Percentiles rank a stretch among this genome's conserved stretches.
Conservation (phyloP, 2,113 vertebrate genomes). For the Ptychochromis oligacanthus region DNA sequence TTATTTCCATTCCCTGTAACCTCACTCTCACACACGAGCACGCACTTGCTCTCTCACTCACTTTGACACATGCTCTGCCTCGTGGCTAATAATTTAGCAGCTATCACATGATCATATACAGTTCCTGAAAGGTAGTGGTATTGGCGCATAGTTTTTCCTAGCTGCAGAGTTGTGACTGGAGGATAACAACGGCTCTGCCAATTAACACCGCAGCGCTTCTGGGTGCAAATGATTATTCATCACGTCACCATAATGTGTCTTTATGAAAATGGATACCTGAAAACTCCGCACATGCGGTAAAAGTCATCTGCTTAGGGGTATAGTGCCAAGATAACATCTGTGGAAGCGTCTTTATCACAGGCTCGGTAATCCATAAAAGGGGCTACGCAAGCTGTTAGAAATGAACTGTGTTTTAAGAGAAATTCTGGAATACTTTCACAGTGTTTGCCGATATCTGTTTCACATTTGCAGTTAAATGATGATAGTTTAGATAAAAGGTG, state of each 20-base stretch:
- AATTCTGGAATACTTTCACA: neutral
- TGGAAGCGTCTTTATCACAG: neutral
- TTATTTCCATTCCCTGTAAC: constrained; percentile 25
- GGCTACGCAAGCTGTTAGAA: constrained; percentile 13
- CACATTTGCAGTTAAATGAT: neutral
- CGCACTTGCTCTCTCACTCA: neutral
- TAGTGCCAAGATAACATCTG: constrained; percentile 38
- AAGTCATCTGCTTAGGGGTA: constrained; percentile 21
- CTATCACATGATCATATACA: neutral
- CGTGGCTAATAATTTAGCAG: constrained; percentile 44
- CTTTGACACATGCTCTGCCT: constrained; percentile 37
- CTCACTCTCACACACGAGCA: neutral
- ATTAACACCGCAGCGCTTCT: constrained; percentile 43
- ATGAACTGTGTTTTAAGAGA: neutral
- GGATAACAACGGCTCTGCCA: constrained; percentile 36
- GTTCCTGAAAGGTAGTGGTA: constrained; percentile 18
- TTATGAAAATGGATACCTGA: constrained; percentile 46
- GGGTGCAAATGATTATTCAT: constrained; percentile 48
- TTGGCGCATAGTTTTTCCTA: neutral
- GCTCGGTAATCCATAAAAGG: constrained; percentile 27
- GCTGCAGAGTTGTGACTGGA: constrained; percentile 16
- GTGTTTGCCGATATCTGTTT: neutral
- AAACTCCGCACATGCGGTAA: constrained; percentile 17
- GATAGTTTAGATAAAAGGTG: neutral
- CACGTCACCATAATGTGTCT: constrained; percentile 39